Conservation (phyloP, 2,888 invertebrate genomes). For the Chymomyza amoena region DNA sequence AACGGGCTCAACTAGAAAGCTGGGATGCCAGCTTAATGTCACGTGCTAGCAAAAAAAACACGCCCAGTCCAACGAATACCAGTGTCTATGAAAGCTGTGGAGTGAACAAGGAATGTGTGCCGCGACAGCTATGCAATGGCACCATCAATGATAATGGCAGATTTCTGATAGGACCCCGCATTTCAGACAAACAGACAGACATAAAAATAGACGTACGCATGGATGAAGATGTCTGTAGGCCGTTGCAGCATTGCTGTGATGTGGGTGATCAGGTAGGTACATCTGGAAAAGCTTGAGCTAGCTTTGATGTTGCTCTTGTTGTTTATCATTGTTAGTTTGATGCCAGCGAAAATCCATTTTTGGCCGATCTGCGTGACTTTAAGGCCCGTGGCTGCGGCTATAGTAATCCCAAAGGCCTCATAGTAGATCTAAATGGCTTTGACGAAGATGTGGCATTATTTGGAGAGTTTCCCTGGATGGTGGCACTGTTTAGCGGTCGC, state of each 20-base stretch:
- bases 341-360: not conserved
- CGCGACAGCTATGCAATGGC: conserved; percentile 46
- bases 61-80: conserved; percentile 6
- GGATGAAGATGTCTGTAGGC: conserved; percentile 20
- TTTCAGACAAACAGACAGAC: conserved; percentile 8
- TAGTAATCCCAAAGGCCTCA: conserved; percentile 85
- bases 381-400: conserved; percentile 82
- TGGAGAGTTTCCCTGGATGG: conserved; percentile 92
- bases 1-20: conserved; percentile 44
- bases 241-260: conserved; percentile 47
- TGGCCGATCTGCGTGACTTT: conserved; percentile 16
- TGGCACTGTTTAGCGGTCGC: conserved; percentile 80
- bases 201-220: not conserved
- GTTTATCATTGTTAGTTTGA: not conserved
- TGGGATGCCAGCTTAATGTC: conserved; percentile 30
- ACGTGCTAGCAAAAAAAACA: rapidly evolving
- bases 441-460: conserved; percentile 84
- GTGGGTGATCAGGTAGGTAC: conserved; percentile 39
- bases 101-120: conserved; percentile 54
- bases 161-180: conserved; percentile 39
- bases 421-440: conserved; percentile 83
- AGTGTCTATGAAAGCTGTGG: conserved; percentile 54
- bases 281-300: not conserved
- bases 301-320: not conserved
- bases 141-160: conserved; percentile 51